These are phyloP conservation scores for Tichodroma muraria DNA, from an alignment of 2,113 vertebrate genomes.

Conservation along the genomic window DNA sequence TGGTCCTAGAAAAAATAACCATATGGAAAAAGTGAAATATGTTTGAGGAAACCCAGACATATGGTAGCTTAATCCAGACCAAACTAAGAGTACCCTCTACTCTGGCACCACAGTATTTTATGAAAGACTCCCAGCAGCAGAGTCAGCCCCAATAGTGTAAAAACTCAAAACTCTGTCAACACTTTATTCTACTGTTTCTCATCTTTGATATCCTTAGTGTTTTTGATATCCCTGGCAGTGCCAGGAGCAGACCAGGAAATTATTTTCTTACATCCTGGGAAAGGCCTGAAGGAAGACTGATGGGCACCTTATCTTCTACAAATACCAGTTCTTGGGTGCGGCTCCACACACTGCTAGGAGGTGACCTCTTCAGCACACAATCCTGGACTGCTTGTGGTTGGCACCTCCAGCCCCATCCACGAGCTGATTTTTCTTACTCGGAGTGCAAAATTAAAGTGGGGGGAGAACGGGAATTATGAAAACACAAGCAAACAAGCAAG, in stretches of 20 bases:
- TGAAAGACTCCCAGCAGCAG: neutral
- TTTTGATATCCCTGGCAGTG: neutral
- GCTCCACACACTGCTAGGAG: neutral
- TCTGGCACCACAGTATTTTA: neutral
- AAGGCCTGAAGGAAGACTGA: neutral
- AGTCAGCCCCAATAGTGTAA: neutral
- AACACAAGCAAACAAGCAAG: neutral
- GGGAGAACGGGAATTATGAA: neutral
- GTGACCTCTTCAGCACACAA: neutral
- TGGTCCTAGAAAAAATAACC: neutral
- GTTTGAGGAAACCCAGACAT: neutral
- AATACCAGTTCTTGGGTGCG: neutral
- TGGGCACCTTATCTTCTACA: neutral
- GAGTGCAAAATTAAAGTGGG: neutral
- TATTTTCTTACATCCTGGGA: neutral
- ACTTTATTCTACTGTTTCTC: neutral
- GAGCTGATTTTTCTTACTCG: neutral
- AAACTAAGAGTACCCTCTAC: neutral
- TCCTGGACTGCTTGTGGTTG: neutral
- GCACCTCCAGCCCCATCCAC: neutral
- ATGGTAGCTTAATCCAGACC: neutral
- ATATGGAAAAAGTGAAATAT: neutral
- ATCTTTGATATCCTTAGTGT: neutral
- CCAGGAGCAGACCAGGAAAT: neutral
- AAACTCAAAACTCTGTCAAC: neutral